Base-by-base conservation (phyloP, 2,113 vertebrate genomes). In the Labeo catla region DNA sequence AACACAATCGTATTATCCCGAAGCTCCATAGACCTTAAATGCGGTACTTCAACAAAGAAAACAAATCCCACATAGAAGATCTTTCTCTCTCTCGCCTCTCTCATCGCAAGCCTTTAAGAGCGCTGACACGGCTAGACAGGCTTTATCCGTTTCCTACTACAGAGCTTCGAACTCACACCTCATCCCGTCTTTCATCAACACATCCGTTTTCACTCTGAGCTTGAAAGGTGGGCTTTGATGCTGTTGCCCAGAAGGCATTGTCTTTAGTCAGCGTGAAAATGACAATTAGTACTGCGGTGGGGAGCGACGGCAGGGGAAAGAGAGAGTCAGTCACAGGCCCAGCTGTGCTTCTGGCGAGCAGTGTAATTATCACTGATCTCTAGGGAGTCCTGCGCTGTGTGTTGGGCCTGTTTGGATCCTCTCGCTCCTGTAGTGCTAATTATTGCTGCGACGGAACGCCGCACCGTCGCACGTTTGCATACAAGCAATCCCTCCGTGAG, bases 251-350 rank as follows among this genome's bases (percentile, higher is more conserved):
- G 10, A 70, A 80, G 68, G 87, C 59, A 82, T 76, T 86, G 87
- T 88, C 85, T 87, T 85, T 88, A 85, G 87, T 87, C 89, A 90
- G 89, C 66, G 87, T 88, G 85, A 85, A 89, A 88, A 88, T 86
- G 78, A 85, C 89, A 88, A 88, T 86, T 90, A 88, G 87, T 78
- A 85, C 87, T 73, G 83, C 50, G 47, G 72, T 79, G 45, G 65
- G 52, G 57, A 77, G 49, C 47, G 65, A 34, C 39, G 49, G 76
- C 54, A n/a, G 36, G 66, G 16, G 65, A 52, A 76, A 76, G 83
- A 47, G 54, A 84, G 87, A 86, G 68, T 57, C 65, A 74, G 66
- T 78, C 49, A 59, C n/a, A 74, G 73, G 74, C 86, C 88, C 83
- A 88, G 85, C 88, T 90, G 90, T 23, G 84, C 77, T 85, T 85